Evolutionary conservation across 1,140 invertebrate genomes (phyloP).

Genomic region (Drosophila arawakana): DNA sequence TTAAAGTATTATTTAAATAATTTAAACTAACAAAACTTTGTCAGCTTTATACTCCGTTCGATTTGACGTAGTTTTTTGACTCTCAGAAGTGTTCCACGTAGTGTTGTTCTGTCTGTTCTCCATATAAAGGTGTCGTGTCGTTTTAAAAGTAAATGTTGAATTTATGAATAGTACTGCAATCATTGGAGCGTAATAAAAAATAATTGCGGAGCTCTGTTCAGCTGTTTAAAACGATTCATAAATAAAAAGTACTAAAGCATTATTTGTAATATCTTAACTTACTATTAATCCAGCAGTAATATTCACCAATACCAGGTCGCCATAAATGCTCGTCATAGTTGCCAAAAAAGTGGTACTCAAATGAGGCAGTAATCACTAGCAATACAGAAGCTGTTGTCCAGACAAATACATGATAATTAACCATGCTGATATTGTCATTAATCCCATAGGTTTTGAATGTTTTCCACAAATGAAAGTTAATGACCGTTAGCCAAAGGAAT

Average conservation of each 20-base stretch:
- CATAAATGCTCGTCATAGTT: background rate
- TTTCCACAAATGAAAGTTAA: constrained; percentile 17
- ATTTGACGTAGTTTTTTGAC: background rate
- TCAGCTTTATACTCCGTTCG: background rate
- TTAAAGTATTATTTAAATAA: background rate
- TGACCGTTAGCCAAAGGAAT: background rate
- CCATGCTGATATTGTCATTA: background rate
- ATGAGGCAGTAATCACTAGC: background rate
- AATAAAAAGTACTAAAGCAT: background rate
- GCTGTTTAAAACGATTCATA: background rate
- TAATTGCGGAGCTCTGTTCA: background rate
- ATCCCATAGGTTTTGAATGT: background rate
- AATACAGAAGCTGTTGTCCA: background rate
- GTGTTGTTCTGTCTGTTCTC: background rate
- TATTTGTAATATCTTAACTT: background rate
- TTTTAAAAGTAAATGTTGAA: background rate
- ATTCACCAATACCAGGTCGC: background rate
- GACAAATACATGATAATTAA: background rate
- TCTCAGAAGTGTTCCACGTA: background rate
- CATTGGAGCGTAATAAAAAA: constrained; percentile 12
- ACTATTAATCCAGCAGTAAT: constrained; percentile 4
- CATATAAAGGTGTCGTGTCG: constrained; percentile 5
- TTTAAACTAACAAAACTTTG: background rate
- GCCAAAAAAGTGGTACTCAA: background rate
- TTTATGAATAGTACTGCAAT: background rate